Evolutionary conservation across 2,888 invertebrate genomes (phyloP).

Genomic region (Trachelus troglodyta): DNA sequence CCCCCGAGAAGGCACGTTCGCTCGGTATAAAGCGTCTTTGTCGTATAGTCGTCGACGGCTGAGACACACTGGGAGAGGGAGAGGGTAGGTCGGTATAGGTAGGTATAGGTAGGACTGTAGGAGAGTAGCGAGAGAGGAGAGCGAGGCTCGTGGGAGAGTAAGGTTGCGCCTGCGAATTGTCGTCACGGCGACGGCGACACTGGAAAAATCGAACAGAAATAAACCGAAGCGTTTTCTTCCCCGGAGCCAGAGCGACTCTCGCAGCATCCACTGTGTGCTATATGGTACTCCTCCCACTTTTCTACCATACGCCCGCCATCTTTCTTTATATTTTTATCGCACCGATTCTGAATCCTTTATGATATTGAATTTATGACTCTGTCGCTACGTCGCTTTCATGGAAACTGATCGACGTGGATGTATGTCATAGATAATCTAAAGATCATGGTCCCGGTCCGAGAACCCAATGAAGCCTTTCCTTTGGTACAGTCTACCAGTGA

Average conservation of each 20-base stretch:
- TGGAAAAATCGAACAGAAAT: slow-evolving; percentile 66
- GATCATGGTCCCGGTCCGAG: background rate
- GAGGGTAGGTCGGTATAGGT: slow-evolving; percentile 8
- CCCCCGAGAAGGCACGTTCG: background rate
- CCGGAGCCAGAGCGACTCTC: slow-evolving; percentile 12
- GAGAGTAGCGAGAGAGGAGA: slow-evolving; percentile 28
- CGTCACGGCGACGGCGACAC: slow-evolving; percentile 63
- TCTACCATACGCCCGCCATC: background rate
- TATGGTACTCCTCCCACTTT: background rate
- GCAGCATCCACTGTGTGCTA: background rate
- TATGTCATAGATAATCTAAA: background rate
- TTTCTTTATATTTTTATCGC: background rate
- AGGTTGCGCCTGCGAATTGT: slow-evolving; percentile 66
- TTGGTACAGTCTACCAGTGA: background rate
- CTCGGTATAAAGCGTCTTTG: background rate
- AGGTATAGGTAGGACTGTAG: slow-evolving; percentile 18
- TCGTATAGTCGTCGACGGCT: slow-evolving; percentile 16
- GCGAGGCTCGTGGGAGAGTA: slow-evolving; percentile 38
- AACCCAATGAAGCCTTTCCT: background rate
- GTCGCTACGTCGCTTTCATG: background rate
- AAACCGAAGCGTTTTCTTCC: slow-evolving; percentile 64
- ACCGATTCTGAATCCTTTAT: background rate
- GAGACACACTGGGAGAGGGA: slow-evolving; percentile 21
- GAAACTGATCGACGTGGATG: background rate
- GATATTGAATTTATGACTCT: background rate